Evolutionary conservation across 2,113 vertebrate genomes (phyloP).

Genomic region (Phaethornis superciliosus): DNA sequence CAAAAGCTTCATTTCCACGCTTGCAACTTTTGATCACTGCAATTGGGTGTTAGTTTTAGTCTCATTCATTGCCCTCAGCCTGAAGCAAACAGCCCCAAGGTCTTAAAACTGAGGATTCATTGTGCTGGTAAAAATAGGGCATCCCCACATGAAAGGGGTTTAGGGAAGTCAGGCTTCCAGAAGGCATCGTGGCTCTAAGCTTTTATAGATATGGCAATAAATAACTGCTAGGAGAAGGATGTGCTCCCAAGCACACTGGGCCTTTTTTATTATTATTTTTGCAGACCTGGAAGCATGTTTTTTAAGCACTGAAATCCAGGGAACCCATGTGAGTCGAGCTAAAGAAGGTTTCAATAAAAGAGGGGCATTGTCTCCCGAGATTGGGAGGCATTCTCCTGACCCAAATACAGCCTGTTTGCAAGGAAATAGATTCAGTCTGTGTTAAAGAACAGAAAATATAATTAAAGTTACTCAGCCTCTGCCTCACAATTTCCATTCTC

Average conservation of each 20-base stretch:
- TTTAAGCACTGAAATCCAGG: not conserved
- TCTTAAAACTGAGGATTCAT: not conserved
- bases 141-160: not conserved
- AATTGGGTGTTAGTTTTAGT: fast-evolving
- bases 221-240: not conserved
- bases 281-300: not conserved
- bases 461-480: not conserved
- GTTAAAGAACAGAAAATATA: not conserved
- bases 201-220: not conserved
- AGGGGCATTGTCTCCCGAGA: not conserved
- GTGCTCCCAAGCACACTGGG: not conserved
- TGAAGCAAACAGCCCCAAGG: not conserved
- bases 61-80: not conserved
- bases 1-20: fast-evolving
- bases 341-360: not conserved
- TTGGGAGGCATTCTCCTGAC: not conserved
- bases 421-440: not conserved
- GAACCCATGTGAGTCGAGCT: not conserved
- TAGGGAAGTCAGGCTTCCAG: not conserved
- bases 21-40: fast-evolving
- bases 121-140: not conserved
- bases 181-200: not conserved
- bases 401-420: not conserved
- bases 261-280: not conserved
- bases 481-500: not conserved